These are phyloP conservation scores for Gulo gulo DNA, from an alignment of 2,113 vertebrate genomes.

Conservation along the genomic window DNA sequence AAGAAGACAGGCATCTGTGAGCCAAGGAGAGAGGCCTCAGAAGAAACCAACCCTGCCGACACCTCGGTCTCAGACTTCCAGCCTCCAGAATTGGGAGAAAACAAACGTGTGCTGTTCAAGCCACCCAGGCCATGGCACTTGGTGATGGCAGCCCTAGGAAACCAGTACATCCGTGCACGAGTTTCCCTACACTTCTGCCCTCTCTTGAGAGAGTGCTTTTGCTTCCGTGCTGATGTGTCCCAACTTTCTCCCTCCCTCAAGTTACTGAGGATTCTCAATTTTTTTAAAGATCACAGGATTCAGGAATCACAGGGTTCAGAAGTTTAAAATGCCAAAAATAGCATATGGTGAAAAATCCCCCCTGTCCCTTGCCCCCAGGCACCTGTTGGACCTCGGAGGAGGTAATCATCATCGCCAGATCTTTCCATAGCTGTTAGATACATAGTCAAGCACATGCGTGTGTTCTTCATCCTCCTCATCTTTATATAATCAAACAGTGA, in stretches of 20 bases:
- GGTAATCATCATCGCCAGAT: not conserved
- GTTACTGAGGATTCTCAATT: not conserved
- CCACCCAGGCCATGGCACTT: not conserved
- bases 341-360: not conserved
- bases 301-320: not conserved
- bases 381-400: not conserved
- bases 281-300: not conserved
- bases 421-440: accelerated
- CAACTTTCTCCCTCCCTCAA: not conserved
- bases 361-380: not conserved
- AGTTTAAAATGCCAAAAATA: not conserved
- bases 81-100: not conserved
- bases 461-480: not conserved
- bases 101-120: not conserved
- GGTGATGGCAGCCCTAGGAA: not conserved
- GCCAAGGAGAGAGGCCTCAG: not conserved
- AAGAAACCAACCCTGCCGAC: not conserved
- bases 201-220: not conserved
- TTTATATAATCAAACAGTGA: not conserved
- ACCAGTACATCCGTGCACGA: not conserved
- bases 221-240: not conserved
- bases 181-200: too few relatives aligned
- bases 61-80: not conserved
- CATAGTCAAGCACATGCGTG: accelerated
- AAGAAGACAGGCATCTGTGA: not conserved